Evolutionary conservation across 1,140 invertebrate species (phyloP).

Genomic region (Polyergus mexicanus): DNA sequence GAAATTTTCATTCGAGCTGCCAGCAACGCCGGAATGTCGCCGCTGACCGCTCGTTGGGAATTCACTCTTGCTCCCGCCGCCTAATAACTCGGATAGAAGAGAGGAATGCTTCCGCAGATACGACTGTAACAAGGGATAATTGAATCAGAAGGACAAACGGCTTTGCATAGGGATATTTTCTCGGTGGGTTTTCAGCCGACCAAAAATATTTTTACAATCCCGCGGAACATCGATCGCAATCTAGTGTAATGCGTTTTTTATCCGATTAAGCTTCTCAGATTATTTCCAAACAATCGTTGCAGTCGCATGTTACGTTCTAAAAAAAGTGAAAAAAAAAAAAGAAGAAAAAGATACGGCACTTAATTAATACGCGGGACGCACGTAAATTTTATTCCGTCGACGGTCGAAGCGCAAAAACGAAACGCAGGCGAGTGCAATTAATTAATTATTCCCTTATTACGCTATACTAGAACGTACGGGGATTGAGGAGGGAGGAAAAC

Average conservation of each 20-base stretch:
- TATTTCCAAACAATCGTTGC: constrained; percentile 17
- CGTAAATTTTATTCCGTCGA: constrained; percentile 75
- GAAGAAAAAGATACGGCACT: constrained; percentile 59
- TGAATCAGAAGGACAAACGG: constrained; percentile 57
- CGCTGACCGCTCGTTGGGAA: constrained; percentile 66
- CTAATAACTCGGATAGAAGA: constrained; percentile 70
- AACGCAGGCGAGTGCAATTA: constrained; percentile 73
- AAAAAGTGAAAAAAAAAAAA: not conserved
- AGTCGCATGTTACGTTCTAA: not conserved
- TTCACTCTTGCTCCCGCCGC: constrained; percentile 38
- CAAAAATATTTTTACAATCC: constrained; percentile 35
- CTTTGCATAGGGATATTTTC: constrained; percentile 17
- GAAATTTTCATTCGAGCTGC: constrained; percentile 73
- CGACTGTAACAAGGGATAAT: constrained; percentile 67
- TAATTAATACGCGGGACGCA: constrained; percentile 75
- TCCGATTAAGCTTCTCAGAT: not conserved
- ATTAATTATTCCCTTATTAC: constrained; percentile 79
- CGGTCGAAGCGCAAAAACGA: constrained; percentile 74
- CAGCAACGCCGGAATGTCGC: constrained; percentile 63
- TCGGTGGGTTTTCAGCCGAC: not conserved
- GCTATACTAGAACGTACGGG: constrained; percentile 55
- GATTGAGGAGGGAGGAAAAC: constrained; percentile 40
- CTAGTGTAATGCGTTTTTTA: not conserved
- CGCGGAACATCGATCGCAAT: not conserved
- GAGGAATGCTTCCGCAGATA: constrained; percentile 34